Base-by-base conservation (phyloP, 2,797 vertebrate genomes). In the Chloroceryle inda region DNA sequence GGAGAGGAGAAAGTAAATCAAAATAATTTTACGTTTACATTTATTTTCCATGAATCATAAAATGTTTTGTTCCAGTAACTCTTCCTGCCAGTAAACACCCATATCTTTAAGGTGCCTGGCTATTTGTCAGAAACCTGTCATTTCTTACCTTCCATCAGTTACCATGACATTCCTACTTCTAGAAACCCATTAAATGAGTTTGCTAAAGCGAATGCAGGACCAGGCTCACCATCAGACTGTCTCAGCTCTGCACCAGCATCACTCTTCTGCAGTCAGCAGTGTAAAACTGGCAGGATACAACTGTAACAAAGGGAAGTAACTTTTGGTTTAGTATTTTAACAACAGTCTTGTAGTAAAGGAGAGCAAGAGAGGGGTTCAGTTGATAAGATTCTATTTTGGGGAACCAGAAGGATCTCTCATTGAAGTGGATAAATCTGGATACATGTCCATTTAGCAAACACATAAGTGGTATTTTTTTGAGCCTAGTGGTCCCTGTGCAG, bases 81-180 rank as follows among this genome's bases (percentile, higher is more conserved):
- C 19, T 93, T 35, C 26, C 59, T 71, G 63, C 27, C 88, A 82
- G 83, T 87, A 77, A 95, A 91, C 59, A 92, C 33, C 42, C 63
- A 20, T 63, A 76, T 79, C 67, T 89, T 95, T 92, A 91, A 79
- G 3, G 5, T 55, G 52, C 38, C 66, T 81, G 80, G 83, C 85
- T 95, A 94, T 93, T 69, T 84, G 49, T 86, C 69, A 95, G 79
- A 81, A 90, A 87, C 63, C 55, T 91, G 55, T 76, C 77, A 89
- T 84, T 96, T 94, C 87, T 93, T 85, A 87, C 63, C 67, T 94
- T 93, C 86, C 44, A n/a, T 82, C 86, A 95, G 85, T 93, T 79
- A 88, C 88, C 77, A 63, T 67, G 80, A 89, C 59, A 67, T 73
- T 88, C 40, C 80, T 2, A 3, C 50, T 63, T 77, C 63, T 74